These are phyloP conservation scores for Sebastes itinus DNA, from an alignment of 2,797 vertebrate genomes.

Conservation along the genomic window DNA sequence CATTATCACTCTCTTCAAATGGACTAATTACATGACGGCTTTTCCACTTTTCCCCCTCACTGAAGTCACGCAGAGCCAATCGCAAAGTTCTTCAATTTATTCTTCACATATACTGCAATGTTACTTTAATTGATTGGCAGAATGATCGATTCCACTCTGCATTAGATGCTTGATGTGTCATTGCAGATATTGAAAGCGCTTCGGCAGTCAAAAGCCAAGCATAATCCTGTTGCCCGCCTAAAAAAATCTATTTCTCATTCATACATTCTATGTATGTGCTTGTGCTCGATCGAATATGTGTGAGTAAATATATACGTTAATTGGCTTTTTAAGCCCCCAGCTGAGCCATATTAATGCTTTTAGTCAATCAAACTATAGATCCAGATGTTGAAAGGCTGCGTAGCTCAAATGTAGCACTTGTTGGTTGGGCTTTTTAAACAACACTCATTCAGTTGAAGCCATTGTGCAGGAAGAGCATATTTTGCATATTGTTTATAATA, in stretches of 20 bases:
- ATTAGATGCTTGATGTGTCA: neutral
- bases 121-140: constrained; percentile 41
- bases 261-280: neutral
- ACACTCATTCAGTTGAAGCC: neutral
- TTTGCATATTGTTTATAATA: neutral
- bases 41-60: constrained; percentile 18
- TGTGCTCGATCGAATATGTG: neutral
- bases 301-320: neutral
- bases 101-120: constrained; percentile 9
- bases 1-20: constrained; percentile 62
- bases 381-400: neutral
- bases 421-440: neutral
- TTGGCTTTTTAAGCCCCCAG: neutral
- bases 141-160: constrained; percentile 6
- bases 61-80: constrained; percentile 34
- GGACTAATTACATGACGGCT: constrained; percentile 58
- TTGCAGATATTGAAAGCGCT: neutral
- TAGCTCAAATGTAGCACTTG: neutral
- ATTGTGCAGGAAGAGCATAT: neutral
- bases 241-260: neutral
- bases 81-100: constrained; percentile 32
- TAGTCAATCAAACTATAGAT: neutral
- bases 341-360: neutral
- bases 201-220: neutral
- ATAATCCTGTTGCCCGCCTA: neutral